phyloP scores from a whole-genome alignment of 2,888 invertebrate species.

The Lithophane semibrunnea region DNA sequence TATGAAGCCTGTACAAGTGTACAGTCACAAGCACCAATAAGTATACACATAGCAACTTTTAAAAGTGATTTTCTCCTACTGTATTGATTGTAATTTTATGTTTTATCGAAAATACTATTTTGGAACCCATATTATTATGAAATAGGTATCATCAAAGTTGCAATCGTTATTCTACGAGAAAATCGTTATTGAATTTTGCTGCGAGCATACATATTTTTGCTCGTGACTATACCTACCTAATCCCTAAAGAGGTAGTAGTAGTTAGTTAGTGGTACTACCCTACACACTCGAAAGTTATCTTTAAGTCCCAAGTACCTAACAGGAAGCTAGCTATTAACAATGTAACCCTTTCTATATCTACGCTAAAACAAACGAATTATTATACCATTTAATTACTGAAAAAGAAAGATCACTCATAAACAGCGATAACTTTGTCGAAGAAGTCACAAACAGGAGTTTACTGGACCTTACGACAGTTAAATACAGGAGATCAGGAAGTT shows the following conservation, averaged over 20 bases:
- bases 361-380: constrained; percentile 3
- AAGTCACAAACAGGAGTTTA: constrained; percentile 55
- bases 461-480: constrained; percentile 50
- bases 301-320: neutral
- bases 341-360: neutral
- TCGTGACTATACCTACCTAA: neutral
- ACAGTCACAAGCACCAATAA: too few species aligned
- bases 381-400: constrained; percentile 35
- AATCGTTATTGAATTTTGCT: too few species aligned
- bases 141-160: too few species aligned
- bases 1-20: neutral
- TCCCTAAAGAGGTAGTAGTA: neutral
- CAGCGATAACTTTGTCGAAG: constrained; percentile 42
- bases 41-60: too few species aligned
- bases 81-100: too few species aligned
- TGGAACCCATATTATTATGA: too few species aligned
- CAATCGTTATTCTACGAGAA: too few species aligned
- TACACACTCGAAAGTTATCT: neutral
- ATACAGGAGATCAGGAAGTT: constrained; percentile 61
- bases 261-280: neutral
- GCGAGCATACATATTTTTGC: too few species aligned
- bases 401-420: constrained; percentile 32
- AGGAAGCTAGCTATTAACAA: neutral
- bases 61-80: too few species aligned
- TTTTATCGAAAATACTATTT: too few species aligned